Evolutionary conservation across 2,113 vertebrate genomes (phyloP).

Genomic region (Paramormyrops kingsleyae): DNA sequence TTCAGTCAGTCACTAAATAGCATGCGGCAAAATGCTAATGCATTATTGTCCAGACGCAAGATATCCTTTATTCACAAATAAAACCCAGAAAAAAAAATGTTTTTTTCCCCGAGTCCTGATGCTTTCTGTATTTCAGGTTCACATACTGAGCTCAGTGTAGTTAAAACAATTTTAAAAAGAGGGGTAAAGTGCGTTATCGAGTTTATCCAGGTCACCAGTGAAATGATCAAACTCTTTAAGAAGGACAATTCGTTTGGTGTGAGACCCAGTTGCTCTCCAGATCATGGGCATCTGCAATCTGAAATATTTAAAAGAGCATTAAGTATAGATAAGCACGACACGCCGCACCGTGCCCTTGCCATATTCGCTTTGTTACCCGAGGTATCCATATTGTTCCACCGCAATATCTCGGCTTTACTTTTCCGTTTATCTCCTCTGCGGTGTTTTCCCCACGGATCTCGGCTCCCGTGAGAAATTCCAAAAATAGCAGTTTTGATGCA

Average conservation of each 20-base stretch:
- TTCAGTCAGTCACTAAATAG: not conserved
- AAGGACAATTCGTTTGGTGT: not conserved
- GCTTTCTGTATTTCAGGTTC: not conserved
- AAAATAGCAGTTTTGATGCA: not conserved
- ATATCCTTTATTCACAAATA: no score
- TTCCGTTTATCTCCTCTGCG: not conserved
- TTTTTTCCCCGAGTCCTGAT: not conserved
- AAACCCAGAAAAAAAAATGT: no score
- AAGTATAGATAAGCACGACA: not conserved
- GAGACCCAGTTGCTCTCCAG: not conserved
- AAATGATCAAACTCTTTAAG: not conserved
- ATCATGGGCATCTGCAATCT: constrained; percentile 1
- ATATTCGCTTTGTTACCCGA: not conserved
- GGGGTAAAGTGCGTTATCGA: not conserved
- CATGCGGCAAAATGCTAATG: not conserved
- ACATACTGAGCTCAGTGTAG: not conserved
- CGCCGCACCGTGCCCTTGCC: not conserved
- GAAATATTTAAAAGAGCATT: constrained; percentile 1
- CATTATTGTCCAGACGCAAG: not conserved
- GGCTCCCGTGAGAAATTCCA: not conserved
- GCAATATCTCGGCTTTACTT: constrained; percentile 6
- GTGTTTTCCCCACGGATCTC: constrained; percentile 9
- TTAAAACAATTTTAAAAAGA: not conserved
- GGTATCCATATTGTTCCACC: not conserved
- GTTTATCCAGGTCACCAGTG: not conserved